Evolutionary conservation across 2,797 vertebrate genomes (phyloP).

Genomic region (Sciurus carolinensis): DNA sequence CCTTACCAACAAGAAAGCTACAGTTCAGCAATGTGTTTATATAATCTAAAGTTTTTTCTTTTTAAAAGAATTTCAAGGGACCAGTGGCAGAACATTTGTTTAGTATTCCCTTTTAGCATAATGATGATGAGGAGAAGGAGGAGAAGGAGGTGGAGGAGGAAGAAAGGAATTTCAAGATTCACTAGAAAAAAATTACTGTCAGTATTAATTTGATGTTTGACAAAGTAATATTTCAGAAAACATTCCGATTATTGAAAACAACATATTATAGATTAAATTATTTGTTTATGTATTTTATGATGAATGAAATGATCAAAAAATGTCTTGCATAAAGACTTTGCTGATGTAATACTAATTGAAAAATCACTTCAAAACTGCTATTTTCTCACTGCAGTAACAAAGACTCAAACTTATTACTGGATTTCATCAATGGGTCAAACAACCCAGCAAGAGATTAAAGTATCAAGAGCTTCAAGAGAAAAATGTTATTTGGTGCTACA

Average conservation of each 20-base stretch:
- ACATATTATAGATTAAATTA: constrained; percentile 9
- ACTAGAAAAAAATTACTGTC: neutral
- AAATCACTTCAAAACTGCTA: neutral
- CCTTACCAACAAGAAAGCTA: neutral
- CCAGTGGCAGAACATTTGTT: too few relatives aligned
- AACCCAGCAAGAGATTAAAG: neutral
- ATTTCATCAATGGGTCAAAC: neutral
- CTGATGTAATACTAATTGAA: neutral
- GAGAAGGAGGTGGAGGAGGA: too few relatives aligned
- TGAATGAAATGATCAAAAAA: neutral
- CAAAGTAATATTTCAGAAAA: constrained; percentile 44
- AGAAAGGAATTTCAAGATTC: neutral
- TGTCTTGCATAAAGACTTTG: neutral
- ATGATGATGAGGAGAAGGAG: accelerated
- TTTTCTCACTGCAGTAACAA: neutral
- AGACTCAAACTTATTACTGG: neutral
- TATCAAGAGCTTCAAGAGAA: neutral
- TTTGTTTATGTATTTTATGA: neutral
- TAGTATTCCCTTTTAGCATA: too few relatives aligned
- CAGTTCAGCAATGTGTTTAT: neutral
- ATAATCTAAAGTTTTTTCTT: neutral
- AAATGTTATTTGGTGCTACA: neutral
- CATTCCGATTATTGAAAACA: neutral
- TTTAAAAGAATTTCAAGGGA: neutral
- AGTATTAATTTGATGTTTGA: constrained; percentile 16